Evolutionary conservation across 2,888 invertebrate species (phyloP), one percentile per base, ranked within the genome.

Genomic region (Leistus spinibarbis): DNA sequence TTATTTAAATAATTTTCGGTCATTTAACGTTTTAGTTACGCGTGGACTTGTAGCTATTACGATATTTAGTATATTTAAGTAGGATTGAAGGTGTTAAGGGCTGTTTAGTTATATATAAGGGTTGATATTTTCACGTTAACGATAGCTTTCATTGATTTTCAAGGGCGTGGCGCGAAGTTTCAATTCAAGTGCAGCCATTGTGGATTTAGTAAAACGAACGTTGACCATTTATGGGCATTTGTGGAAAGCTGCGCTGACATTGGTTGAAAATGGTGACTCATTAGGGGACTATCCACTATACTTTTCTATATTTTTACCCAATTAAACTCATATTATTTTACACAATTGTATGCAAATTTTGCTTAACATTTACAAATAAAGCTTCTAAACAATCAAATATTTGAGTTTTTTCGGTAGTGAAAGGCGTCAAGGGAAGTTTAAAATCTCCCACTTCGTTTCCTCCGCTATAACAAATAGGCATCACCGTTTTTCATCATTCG

Each of bases 181-280:
- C 82, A 83, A 81, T 83, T 81, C 81, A 68, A 74, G 73, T 63
- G 78, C 82, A 79, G 84, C 85, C 85, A 85, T 85, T 79, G 85
- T 85, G 60, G 83, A 79, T 80, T 79, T 80, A 78, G 78, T 40
- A 40, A 40, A 40, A 40, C 85, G 85, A 87, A 86, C 86, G 86
- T 84, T 86, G 85, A 85, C 90, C 90, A 85, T 90, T 88, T 88
- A 90, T 87, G 90, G 90, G 87, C 89, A 90, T 90, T 88, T 88
- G 86, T 85, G 85, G 83, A 86, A 87, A 86, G 85, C 87, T 84
- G 84, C 83, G 83, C 82, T 83, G 83, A 87, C 86, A 90, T 90
- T 90, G 90, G 90, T 82, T 83, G 83, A 84, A 82, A 81, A 76
- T 76, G 78, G 76, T 81, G 80, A 82, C 78, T 80, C 81, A 80